Evolutionary conservation across 2,888 invertebrate genomes (phyloP), one percentile per base, ranked within the genome.

Genomic region (Scrobipalpa atriplicella): DNA sequence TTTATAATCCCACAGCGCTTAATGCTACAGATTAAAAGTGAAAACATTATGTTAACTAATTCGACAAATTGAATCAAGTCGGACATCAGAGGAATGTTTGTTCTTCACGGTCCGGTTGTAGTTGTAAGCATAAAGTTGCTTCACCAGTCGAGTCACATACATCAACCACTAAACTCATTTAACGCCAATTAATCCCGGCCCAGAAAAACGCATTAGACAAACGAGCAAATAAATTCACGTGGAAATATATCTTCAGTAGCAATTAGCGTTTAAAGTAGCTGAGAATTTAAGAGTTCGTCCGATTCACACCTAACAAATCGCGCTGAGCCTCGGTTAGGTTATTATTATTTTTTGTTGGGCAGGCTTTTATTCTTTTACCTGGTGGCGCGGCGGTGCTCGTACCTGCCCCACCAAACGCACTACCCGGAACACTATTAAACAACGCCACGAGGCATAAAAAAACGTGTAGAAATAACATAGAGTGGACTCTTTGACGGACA

Each of bases 401-500:
- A 90, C 89, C 89, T 89, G 90, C 81, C 79, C 79, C 79, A 80
- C 80, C 77, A 78, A 83, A 81, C 78, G 80, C 84, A 84, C 83
- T 87, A 86, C 86, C 86, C 89, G 87, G 89, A 90, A 90, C 88
- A 84, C 84, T 83, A 89, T 90, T 90, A 89, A 86, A 77, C 80
- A 79, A 82, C 82, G 85, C 84, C 80, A 80, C 83, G 82, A 80
- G 81, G 81, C 87, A 86, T 87, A 87, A 88, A 79, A n/a, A 87
- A 84, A 72, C 78, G 72, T 72, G 79, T 80, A 81, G 80, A 83
- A 85, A 86, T 84, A 83, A 82, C 80, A 83, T 78, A 78, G 78
- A 76, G 75, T 73, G 72, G 75, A 58, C 58, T 66, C 66, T 73
- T 74, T 83, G 84, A 83, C 79, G 83, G 85, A 83, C 81, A 79